These are phyloP conservation scores for Hippocampus comes DNA, from an alignment of 2,113 vertebrate species.

Conservation along the genomic window DNA sequence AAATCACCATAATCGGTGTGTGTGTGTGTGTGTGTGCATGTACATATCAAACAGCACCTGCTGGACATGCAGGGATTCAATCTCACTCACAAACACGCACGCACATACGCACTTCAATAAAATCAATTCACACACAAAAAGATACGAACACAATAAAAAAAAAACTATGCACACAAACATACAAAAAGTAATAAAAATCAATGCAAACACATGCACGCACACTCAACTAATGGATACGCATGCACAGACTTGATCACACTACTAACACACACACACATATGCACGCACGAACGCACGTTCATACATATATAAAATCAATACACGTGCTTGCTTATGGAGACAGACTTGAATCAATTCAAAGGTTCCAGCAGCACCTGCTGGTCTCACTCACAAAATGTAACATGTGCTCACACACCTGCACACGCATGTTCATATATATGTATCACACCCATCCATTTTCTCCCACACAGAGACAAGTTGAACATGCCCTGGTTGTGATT, in stretches of 20 bases:
- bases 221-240: too few species aligned
- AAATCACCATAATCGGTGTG: background rate
- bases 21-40: background rate
- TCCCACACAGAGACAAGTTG: background rate
- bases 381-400: background rate
- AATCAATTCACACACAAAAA: too few species aligned
- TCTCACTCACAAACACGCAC: constrained; percentile 7
- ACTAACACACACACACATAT: too few species aligned
- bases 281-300: background rate
- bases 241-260: background rate
- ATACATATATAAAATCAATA: too few species aligned
- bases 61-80: constrained; percentile 20
- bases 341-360: too few species aligned
- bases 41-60: constrained; percentile 59
- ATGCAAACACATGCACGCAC: too few species aligned
- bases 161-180: too few species aligned
- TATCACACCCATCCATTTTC: background rate
- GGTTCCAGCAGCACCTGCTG: too few species aligned
- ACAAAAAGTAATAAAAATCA: too few species aligned
- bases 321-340: too few species aligned
- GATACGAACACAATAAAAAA: too few species aligned
- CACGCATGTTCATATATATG: background rate
- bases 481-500: constrained; percentile 49
- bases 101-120: background rate
- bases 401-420: constrained; percentile 3